Conservation (phyloP, 2,797 vertebrate species). For the Acanthurus lineatus region DNA sequence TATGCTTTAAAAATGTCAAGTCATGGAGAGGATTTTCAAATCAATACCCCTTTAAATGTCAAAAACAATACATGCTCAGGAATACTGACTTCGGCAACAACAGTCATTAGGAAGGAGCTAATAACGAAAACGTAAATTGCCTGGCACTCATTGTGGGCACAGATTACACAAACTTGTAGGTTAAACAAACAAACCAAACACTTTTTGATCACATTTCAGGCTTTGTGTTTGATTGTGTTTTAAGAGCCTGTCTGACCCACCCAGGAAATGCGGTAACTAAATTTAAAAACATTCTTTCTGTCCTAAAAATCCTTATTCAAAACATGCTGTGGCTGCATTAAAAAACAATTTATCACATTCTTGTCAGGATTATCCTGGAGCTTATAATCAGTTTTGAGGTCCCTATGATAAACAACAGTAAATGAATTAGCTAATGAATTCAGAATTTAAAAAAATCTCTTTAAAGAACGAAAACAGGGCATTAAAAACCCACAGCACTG, state of each 20-base stretch:
- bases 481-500: conserved; percentile 34
- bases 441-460: conserved; percentile 27
- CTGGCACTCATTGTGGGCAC: conserved; percentile 25
- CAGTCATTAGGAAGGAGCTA: conserved; percentile 34
- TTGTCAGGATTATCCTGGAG: conserved; percentile 50
- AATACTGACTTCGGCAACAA: neutral
- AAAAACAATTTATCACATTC: conserved; percentile 61
- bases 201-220: conserved; percentile 64
- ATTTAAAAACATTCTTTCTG: conserved; percentile 58
- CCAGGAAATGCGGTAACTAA: conserved; percentile 61
- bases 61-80: conserved; percentile 13
- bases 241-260: conserved; percentile 54
- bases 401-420: conserved; percentile 49
- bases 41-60: conserved; percentile 23
- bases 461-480: conserved; percentile 28
- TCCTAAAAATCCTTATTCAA: conserved; percentile 47
- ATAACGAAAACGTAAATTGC: conserved; percentile 49
- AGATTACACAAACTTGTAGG: conserved; percentile 54
- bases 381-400: conserved; percentile 58
- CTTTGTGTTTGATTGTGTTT: conserved; percentile 55
- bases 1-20: neutral
- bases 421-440: conserved; percentile 65
- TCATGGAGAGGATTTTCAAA: neutral
- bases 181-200: conserved; percentile 67
- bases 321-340: conserved; percentile 63